Percentiles rank a stretch among this genome's conserved stretches.
Evolutionary conservation across 2,113 vertebrate genomes (phyloP).

Genomic region (Antechinus flavipes): DNA sequence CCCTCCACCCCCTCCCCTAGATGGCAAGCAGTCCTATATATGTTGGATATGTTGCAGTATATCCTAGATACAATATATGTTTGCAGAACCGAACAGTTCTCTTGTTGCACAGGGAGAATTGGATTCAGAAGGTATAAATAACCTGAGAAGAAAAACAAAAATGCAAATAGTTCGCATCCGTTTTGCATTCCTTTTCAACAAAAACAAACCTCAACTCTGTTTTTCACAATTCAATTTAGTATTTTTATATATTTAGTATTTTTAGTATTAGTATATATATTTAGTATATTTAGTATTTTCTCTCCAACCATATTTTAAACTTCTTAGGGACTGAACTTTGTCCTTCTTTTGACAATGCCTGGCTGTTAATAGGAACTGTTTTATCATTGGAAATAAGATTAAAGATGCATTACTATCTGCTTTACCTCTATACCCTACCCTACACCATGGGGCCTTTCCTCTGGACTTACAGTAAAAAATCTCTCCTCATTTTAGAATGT

Average conservation of each 20-base stretch:
- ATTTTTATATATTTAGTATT: too few species aligned
- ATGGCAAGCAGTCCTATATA: too few species aligned
- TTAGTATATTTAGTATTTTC: neutral
- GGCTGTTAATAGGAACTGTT: neutral
- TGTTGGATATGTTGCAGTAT: too few species aligned
- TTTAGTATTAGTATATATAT: too few species aligned
- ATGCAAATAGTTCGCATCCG: too few species aligned
- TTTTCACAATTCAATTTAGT: neutral
- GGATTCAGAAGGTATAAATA: too few species aligned
- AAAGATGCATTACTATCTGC: neutral
- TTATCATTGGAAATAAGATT: neutral
- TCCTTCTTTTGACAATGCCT: neutral
- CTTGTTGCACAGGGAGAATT: too few species aligned
- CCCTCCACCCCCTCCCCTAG: too few species aligned
- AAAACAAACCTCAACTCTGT: neutral
- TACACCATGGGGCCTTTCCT: neutral
- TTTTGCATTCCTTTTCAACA: neutral
- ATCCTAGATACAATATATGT: too few species aligned
- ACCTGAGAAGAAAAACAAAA: too few species aligned
- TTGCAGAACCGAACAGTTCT: too few species aligned
- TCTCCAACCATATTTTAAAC: neutral
- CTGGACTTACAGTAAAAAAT: neutral
- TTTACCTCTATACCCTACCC: neutral
- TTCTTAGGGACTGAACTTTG: neutral
- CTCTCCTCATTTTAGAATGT: neutral